Base-by-base conservation (phyloP, 2,113 vertebrate genomes). In the Myrmecobius fasciatus region DNA sequence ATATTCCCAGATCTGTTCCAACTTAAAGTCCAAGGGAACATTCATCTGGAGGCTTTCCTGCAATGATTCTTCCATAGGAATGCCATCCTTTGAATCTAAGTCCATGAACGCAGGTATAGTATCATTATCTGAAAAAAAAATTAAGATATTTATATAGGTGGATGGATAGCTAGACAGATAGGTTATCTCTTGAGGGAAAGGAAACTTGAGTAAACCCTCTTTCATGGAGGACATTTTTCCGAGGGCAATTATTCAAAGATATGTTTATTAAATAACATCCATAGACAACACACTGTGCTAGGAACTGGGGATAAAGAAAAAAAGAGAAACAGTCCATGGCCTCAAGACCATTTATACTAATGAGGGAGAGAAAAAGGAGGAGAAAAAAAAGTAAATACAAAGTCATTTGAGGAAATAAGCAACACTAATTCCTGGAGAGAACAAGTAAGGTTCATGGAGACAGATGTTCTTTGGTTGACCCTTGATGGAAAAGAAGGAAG, bases 1-100 rank as follows among this genome's bases (percentile, higher is more conserved):
- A 54, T 31, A 92, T 75, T 53, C 22, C 94, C 1, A 92, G 48
- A 92, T 46, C 56, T 93, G 93, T 93, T 51, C 91, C 91, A 91
- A 89, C 52, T 46, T 91, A 25, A 53, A 10, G 47, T 83, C 67
- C 67, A 83, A 43, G 67, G 67, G 67, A 83, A 83, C 20, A 43
- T 43, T 83, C 36, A 83, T 83, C n/a, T 8, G n/a, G 67, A 83
- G 6, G 20, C n/a, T 83, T 83, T 83, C 67, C 43, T 83, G 67
- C 5, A 83, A 24, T 43, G n/a, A 83, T 43, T 83, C 67, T n/a
- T 75, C 67, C n/a, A 83, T 83, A 83, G 20, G 67, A 83, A 83
- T 83, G 67, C 36, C 67, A 83, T 83, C 67, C n/a, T 83, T 83
- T 43, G 67, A 83, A 83, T 83, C 67, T 43, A 24, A 43, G 20